These are phyloP conservation scores for Manis crassicaudata DNA, from an alignment of 2,797 vertebrate species.

Conservation along the genomic window DNA sequence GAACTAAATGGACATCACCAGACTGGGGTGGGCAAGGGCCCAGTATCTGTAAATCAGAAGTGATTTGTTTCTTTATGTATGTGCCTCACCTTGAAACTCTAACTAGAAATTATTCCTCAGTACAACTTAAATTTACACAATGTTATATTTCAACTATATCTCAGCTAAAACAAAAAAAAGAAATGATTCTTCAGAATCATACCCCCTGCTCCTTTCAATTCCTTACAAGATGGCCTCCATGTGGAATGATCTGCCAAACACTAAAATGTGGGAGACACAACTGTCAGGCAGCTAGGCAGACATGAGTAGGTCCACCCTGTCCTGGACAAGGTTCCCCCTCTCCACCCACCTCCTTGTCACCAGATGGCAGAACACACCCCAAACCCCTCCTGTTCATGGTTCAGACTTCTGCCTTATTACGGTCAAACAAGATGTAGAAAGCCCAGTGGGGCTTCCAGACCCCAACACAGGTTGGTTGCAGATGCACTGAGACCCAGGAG, in stretches of 20 bases:
- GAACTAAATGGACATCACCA: not conserved
- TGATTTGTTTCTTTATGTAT: not conserved
- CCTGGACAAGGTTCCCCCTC: too few relatives aligned
- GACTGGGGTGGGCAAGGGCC: not conserved
- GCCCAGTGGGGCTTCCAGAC: too few relatives aligned
- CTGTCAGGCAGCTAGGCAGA: too few relatives aligned
- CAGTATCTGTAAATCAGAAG: not conserved
- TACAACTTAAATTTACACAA: not conserved
- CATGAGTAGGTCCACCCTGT: too few relatives aligned
- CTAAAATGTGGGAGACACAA: not conserved
- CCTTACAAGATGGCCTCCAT: not conserved
- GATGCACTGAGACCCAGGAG: too few relatives aligned
- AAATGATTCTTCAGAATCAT: not conserved
- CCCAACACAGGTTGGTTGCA: too few relatives aligned
- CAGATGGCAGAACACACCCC: too few relatives aligned
- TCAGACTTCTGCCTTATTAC: too few relatives aligned
- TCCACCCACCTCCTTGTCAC: too few relatives aligned
- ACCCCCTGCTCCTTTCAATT: not conserved
- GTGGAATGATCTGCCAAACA: not conserved
- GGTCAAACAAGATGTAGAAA: too few relatives aligned
- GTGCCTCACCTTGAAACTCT: not conserved
- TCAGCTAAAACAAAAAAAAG: not conserved
- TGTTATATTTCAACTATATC: not conserved
- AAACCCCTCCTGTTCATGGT: too few relatives aligned
- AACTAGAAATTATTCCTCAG: slow-evolving; percentile 15